Base-by-base conservation (phyloP, 2,888 invertebrate genomes). In the Pollenia griseotomentosa region DNA sequence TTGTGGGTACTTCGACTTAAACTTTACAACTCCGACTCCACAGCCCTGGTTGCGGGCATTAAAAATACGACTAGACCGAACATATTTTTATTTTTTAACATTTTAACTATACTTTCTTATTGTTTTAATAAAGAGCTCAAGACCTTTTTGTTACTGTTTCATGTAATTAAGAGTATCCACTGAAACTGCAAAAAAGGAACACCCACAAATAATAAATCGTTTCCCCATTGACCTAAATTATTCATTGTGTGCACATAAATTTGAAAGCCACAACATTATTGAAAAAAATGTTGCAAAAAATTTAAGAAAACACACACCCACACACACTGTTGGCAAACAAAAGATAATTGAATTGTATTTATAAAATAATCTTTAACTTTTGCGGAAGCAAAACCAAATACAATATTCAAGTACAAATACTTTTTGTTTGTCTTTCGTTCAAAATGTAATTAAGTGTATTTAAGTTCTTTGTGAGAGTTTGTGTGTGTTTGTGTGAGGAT, bases 391-490 rank as follows among this genome's bases (percentile, higher is more conserved):
- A 75, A 75, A 70, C 53, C 42, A 59, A 75, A 75, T 55, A 44
- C 66, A 68, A 82, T 68, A 81, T 73, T 48, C 46, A 55, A 73
- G 33, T 19, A 16, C 65, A 81, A 81, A 74, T 74, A 51, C 40
- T 57, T 81, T 81, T 63, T 74, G 48, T 81, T 74, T 74, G 19
- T 23, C n/a, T 57, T 81, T 81, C 40, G 74, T 73, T 66, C 44
- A 68, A 84, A 79, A 68, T 73, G 61, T 84, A 84, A 79, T 84
- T 79, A 79, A 61, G 59, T 53, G 16, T 33, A 79, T 68, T 61
- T 84, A 46, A 46, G 33, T 16, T 23, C 19, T 66, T 4, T 46
- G 23, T 66, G n/a, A 23, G 5, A 12, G n/a, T 57, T 3, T 61
- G 44, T 42, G 8, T 23, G 42, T 53, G 12, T 57, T 82, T 61